A percentile compares a stretch with the other conserved stretches of the same genome.
Conservation (phyloP, 30 jellyfish, hydroid and myxozoan genomes). For the Haliclystus octoradiatus region DNA sequence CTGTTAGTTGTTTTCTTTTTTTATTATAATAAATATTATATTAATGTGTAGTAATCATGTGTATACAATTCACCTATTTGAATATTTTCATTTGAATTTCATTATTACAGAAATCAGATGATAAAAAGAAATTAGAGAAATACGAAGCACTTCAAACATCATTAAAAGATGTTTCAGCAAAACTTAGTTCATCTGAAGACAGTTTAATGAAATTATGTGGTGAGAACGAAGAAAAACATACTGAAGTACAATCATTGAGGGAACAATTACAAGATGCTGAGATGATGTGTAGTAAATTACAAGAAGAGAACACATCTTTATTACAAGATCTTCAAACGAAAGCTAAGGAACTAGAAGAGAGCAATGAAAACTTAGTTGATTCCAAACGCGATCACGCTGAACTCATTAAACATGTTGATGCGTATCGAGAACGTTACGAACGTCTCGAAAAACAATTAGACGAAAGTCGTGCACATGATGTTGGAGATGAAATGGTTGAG, state of each 20-base stretch:
- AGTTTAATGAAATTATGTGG: constrained; percentile 24
- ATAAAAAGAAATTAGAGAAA: constrained; percentile 25
- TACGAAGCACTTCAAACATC: constrained; percentile 51
- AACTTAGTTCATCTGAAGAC: constrained; percentile 62
- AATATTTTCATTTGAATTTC: no score
- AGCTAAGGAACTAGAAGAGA: constrained; percentile 17
- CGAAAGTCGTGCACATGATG: no score
- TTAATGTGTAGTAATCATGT: no score
- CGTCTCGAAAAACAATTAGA: no score
- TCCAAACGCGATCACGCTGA: constrained; percentile 22
- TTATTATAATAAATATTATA: neutral
- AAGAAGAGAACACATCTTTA: constrained; percentile 20
- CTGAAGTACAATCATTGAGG: constrained; percentile 20
- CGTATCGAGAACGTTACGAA: constrained; percentile 13
- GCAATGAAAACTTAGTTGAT: constrained; percentile 14
- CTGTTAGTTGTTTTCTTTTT: neutral
- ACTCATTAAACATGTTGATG: constrained; percentile 4
- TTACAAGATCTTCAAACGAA: constrained; percentile 17
- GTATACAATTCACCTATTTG: no score
- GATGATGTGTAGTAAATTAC: neutral
- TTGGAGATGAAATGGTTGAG: no score
- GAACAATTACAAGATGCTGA: constrained; percentile 17
- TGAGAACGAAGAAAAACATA: constrained; percentile 22
- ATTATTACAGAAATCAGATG: constrained; percentile 30
- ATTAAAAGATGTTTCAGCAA: constrained; percentile 20